These are phyloP conservation scores for Plumapathes pennacea DNA, from an alignment of 92 coral and sea anemone genomes.

Conservation along the genomic window DNA sequence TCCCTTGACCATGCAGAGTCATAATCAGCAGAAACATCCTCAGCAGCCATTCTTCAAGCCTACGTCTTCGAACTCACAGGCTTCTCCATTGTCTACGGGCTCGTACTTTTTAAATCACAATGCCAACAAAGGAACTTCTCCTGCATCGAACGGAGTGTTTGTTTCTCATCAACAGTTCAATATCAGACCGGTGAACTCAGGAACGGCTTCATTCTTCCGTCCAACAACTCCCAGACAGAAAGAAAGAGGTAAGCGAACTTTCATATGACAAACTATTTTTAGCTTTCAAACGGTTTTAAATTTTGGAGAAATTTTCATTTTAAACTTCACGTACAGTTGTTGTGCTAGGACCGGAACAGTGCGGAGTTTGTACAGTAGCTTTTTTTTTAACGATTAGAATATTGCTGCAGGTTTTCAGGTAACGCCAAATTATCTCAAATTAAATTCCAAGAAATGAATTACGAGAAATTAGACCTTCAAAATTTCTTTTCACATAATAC, in stretches of 20 bases:
- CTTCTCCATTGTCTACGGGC: conserved; percentile 50
- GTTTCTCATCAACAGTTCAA: conserved; percentile 63
- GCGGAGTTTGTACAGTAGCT: too few species aligned
- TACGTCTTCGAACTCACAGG: conserved; percentile 48
- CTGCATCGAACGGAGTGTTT: conserved; percentile 26
- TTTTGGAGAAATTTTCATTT: too few species aligned
- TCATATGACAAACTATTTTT: background rate
- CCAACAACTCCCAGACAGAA: conserved; percentile 84
- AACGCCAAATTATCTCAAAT: too few species aligned
- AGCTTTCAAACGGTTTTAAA: background rate
- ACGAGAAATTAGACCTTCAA: too few species aligned
- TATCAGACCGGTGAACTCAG: conserved; percentile 63
- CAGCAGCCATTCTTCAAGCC: conserved; percentile 95
- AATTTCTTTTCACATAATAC: too few species aligned
- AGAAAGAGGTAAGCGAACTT: conserved; percentile 91
- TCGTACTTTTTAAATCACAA: conserved; percentile 79
- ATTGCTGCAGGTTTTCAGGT: too few species aligned
- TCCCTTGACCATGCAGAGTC: background rate
- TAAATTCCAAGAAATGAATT: too few species aligned
- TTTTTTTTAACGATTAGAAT: too few species aligned
- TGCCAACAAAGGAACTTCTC: conserved; percentile 53
- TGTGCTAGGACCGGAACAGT: too few species aligned
- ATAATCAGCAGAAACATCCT: conserved; percentile 66
- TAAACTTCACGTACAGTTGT: too few species aligned
- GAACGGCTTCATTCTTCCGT: conserved; percentile 62